phyloP scores from a whole-genome alignment of 2,113 vertebrate species.

The Micromys minutus region DNA sequence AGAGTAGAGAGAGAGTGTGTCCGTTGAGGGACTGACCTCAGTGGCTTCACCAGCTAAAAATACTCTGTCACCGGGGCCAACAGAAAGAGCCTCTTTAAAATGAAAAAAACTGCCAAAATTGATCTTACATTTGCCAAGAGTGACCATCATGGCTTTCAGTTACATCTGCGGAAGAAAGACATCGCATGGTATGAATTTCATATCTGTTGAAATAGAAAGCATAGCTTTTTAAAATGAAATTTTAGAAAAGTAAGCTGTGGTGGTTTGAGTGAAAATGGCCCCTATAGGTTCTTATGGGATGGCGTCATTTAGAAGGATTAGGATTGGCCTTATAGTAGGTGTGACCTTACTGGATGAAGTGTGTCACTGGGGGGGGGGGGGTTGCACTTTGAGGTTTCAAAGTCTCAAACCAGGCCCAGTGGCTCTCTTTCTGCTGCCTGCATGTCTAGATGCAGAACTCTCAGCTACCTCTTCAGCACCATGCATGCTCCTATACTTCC shows the following conservation, averaged over 20 bases:
- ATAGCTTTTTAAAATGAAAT: not conserved
- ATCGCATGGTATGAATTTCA: slow-evolving; percentile 9
- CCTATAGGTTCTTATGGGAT: not conserved
- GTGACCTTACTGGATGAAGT: not conserved
- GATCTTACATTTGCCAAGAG: not conserved
- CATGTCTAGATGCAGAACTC: not conserved
- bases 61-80: not conserved
- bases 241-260: not conserved
- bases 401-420: not conserved
- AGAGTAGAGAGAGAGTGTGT: not conserved
- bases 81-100: not conserved
- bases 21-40: not conserved
- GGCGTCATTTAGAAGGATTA: not conserved
- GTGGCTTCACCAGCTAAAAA: not conserved
- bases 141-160: not conserved
- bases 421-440: not conserved
- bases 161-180: not conserved
- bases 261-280: not conserved
- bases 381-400: not conserved
- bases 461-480: not conserved
- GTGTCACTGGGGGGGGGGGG: not conserved
- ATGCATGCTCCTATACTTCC: not conserved
- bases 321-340: not conserved
- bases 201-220: not conserved
- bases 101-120: slow-evolving; percentile 29